These are phyloP conservation scores for Clarias batrachus DNA, from an alignment of 2,113 vertebrate genomes.

Conservation along the genomic window DNA sequence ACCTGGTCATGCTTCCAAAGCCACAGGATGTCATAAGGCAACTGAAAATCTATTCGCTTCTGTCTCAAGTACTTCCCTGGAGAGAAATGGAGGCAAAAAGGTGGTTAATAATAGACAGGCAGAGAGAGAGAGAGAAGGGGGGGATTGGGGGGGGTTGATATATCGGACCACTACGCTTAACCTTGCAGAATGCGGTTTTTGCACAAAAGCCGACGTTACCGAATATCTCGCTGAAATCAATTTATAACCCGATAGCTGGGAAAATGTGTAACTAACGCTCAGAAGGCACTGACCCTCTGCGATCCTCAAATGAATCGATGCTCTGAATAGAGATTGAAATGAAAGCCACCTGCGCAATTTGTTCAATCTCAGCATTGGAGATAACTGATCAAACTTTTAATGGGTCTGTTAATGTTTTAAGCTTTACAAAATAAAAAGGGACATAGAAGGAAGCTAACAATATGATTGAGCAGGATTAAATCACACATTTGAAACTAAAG, in stretches of 20 bases:
- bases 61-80: slow-evolving; percentile 97
- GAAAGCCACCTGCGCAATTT: not conserved
- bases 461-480: not conserved
- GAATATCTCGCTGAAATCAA: slow-evolving; percentile 29
- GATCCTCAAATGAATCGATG: not conserved
- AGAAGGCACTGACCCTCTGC: not conserved
- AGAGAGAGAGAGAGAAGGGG: no score
- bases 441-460: not conserved
- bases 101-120: slow-evolving; percentile 34
- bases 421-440: not conserved
- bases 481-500: not conserved
- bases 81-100: slow-evolving; percentile 30
- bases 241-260: slow-evolving; percentile 10
- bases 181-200: not conserved
- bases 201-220: not conserved
- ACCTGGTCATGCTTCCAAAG: slow-evolving; percentile 99
- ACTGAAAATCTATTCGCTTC: slow-evolving; percentile 96
- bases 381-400: not conserved
- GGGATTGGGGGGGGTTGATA: not conserved
- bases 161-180: slow-evolving; percentile 19
- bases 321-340: not conserved
- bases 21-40: slow-evolving; percentile 98
- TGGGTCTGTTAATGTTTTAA: not conserved
- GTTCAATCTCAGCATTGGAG: not conserved
- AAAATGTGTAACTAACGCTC: slow-evolving; percentile 12